Evolutionary conservation across 30 jellyfish, hydroid and myxozoan species (phyloP), one percentile per base, ranked within the genome.

Genomic region (Nemopilema nomurai): DNA sequence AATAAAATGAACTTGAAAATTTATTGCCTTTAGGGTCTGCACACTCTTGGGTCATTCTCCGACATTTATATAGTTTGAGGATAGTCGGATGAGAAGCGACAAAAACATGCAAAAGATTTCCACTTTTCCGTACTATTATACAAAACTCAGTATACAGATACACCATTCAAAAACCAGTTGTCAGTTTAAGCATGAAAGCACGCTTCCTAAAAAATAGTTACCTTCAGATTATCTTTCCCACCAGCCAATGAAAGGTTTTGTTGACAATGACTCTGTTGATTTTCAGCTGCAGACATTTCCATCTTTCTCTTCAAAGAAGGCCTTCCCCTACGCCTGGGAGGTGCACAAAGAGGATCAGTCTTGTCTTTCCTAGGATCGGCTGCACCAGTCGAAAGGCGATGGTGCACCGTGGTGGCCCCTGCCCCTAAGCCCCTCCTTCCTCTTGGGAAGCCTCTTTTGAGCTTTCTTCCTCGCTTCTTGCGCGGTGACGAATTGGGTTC

Each of bases 301-400:
- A 24, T 29, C 49, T 66, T 80, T 19, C 74, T 79, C 50, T 80
- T 80, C 31, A 68, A 23, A 13, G 72, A 28, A 22, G 89, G 89
- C 63, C 89, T 64, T 20, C 89, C 89, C 68, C 89, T 80, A 16
- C 74, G 74, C 66, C 32, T 80, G 22, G 78, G 89, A 41, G 57
- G 57, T 13, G 57, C 6, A 3, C 13, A 3, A 6, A 41, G 57
- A 41, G 6, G 57, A 41, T 41, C 57, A 6, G 13, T 6, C 13
- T 41, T 41, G 9, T 41, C 57, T 3, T 41, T 41, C 13, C 57
- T 41, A 41, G 13, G 6, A 41, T 13, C 57, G 13, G 13, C 9
- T 41, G 13, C 57, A 6, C 57, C 57, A 3, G 57, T 3, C 6
- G 57, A 41, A 41, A 41, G 13, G 9, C 57, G 57, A 3, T 13